Base-by-base conservation (phyloP, 1,140 invertebrate species). In the Aphelinus certus region DNA sequence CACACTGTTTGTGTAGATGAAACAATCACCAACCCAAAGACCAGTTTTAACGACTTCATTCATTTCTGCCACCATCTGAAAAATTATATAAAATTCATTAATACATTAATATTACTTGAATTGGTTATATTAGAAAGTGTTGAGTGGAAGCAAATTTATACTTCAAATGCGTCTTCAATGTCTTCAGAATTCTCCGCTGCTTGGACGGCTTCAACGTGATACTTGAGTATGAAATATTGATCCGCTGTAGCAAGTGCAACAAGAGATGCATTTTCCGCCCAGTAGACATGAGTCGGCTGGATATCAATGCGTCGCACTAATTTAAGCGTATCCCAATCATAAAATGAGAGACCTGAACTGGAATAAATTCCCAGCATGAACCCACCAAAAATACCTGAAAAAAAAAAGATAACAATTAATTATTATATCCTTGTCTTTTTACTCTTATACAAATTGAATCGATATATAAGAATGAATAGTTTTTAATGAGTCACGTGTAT, bases 11-110 rank as follows among this genome's bases (percentile, higher is more conserved):
- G 98, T 99, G 88, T 99, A 99, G 76, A 99, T 99, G 85, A 99
- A 99, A 85, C 98, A 99, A 86, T 99, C 98, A 3, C 98, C 98
- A 55, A 99, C 95, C 98, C 98, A 99, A 7, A 98, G 85, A 7
- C 97, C 98, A 2, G 98, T 99, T 83, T 96, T 97, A 0, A 99
- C 97, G 7, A 91, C 90, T 88, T 99, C 98, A 76, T 93, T 94
- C 69, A 98, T 93, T 86, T 98, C 97, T 26, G 92, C 93, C 3
- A 96, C 88, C 68, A 96, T 93, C 92, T 95, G 83, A 3, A 86
- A 85, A 73, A 76, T 46, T 53, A 9, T 53, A 53, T 49, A 3
- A 51, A 76, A 51, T 79, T 53, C 4, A 53, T 53, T 6, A 53
- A 53, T 53, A 53, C 51, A 9, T 53, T 5, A 53, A 53, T 6